Evolutionary conservation across 2,888 invertebrate species (phyloP).

Genomic region (Eupithecia centaureata): DNA sequence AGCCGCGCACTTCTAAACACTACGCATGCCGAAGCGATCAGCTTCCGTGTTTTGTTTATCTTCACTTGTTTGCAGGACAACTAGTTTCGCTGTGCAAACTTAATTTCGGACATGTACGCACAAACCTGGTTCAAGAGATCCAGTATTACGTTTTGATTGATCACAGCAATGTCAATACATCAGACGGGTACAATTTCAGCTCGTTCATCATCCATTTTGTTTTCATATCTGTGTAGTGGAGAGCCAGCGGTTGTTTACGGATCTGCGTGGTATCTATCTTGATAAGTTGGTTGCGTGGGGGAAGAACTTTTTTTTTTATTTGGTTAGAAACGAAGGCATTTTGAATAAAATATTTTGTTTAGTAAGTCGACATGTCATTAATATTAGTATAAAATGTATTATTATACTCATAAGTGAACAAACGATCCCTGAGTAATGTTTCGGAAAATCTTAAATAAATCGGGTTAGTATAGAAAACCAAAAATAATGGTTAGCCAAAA

Average conservation of each 20-base stretch:
- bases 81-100: constrained; percentile 55
- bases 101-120: constrained; percentile 46
- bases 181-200: constrained; percentile 15
- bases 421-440: no score
- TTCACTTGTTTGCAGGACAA: constrained; percentile 50
- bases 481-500: no score
- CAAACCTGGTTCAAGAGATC: constrained; percentile 29
- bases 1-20: neutral
- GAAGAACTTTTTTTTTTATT: no score
- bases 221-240: constrained; percentile 13
- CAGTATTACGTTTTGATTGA: constrained; percentile 37
- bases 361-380: no score
- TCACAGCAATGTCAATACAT: constrained; percentile 29
- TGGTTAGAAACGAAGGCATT: no score
- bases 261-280: neutral
- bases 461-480: no score
- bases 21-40: constrained; percentile 34
- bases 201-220: constrained; percentile 27
- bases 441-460: no score
- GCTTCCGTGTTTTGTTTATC: constrained; percentile 48
- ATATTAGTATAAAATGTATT: no score
- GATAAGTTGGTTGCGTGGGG: no score
- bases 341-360: no score
- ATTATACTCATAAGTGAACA: no score
- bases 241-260: neutral